Evolutionary conservation across 2,888 invertebrate species (phyloP), one percentile per base, ranked within the genome.

Genomic region (Orthosia gothica): DNA sequence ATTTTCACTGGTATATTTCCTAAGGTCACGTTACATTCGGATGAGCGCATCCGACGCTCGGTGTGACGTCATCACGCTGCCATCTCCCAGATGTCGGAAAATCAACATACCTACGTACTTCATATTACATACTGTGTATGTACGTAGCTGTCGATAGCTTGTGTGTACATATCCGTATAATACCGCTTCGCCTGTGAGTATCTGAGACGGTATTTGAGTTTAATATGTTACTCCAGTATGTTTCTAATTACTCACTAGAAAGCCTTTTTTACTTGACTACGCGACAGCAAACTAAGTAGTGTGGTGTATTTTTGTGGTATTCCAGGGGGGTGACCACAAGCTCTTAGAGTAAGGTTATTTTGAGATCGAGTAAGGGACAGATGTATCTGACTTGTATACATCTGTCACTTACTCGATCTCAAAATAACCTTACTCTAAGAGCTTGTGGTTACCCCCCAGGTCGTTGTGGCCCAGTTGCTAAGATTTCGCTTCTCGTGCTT

Each of bases 31-130:
- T 74, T 79, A 83, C 68, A 55, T 64, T 65, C 69, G 26, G 45
- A 75, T 82, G 81, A 82, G 84, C 75, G 70, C 70, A 65, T 80
- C 68, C 61, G 50, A 68, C 66, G 62, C 65, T 50, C 50, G 67
- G 50, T 16, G 62, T 84, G 84, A 80, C 81, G 75, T 82, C 84
- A 81, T 80, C 49, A 13, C 23, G 20, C 40, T 66, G 32, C 62
- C 67, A 68, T 70, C 74, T 79, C 64, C 61, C 83, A 80, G 61
- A 80, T 80, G 80, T 78, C 47, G 72, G 72, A 64, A 80, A 72
- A 65, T 79, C 64, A 78, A 78, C 81, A 74, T 49, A 45, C 57
- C 63, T 47, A 81, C 81, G 67, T 54, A 45, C 57, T 67, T 47
- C 66, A 81, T 81, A 81, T 50, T 55, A 71, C 54, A 32, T 55